These are phyloP conservation scores for Eupithecia vulgata DNA, from an alignment of 2,888 invertebrate genomes.

Conservation along the genomic window DNA sequence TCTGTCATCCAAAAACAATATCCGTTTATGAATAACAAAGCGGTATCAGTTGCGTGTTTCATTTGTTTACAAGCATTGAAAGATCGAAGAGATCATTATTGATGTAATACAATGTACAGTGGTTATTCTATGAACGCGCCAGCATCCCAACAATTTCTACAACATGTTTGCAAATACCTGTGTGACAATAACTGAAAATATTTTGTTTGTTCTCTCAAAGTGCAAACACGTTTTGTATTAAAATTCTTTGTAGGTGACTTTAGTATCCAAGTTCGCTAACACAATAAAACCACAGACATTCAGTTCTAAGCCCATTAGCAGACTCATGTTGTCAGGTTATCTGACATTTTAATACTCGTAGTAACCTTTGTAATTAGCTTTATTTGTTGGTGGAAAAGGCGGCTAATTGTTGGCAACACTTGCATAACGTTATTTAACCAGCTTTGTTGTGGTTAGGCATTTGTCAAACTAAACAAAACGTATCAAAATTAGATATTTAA, in stretches of 20 bases:
- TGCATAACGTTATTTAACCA: background rate
- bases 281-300: conserved; percentile 2
- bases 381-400: background rate
- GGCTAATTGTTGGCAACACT: background rate
- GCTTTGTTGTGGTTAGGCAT: background rate
- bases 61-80: conserved; percentile 40
- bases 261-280: conserved; percentile 2
- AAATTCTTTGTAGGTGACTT: conserved; percentile 17
- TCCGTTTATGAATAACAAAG: conserved; percentile 59
- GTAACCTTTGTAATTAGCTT: background rate
- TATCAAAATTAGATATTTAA: background rate
- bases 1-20: conserved; percentile 54
- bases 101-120: conserved; percentile 31
- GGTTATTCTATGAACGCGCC: conserved; percentile 28
- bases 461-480: background rate
- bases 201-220: conserved; percentile 15
- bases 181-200: conserved; percentile 14
- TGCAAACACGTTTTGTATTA: conserved; percentile 12
- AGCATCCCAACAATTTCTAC: conserved; percentile 23
- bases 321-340: background rate
- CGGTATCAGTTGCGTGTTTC: conserved; percentile 38
- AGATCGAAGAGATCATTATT: conserved; percentile 23
- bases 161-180: conserved; percentile 26
- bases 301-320: background rate
- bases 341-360: conserved; percentile 1